phyloP scores from a whole-genome alignment of 2,888 invertebrate genomes.

The Rotaria socialis region DNA sequence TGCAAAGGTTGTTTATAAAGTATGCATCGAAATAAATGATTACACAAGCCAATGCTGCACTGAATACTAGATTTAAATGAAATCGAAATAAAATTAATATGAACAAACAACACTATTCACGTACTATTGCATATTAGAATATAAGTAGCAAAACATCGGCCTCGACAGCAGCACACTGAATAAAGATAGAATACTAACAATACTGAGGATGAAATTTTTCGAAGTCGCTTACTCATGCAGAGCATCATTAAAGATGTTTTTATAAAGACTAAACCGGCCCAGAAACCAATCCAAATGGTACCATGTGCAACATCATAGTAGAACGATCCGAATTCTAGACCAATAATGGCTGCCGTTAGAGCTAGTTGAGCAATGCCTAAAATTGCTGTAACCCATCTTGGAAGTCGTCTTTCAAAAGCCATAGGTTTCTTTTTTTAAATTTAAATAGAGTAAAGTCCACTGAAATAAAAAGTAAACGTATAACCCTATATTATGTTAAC shows the following conservation, averaged over 20 bases:
- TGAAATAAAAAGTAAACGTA: too few relatives aligned
- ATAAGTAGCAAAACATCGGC: constrained; percentile 22
- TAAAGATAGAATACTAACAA: not conserved
- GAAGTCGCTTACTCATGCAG: not conserved
- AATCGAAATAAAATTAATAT: too few relatives aligned
- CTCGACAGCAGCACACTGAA: constrained; percentile 12
- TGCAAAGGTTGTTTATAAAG: not conserved
- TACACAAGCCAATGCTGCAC: constrained; percentile 6
- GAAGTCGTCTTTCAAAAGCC: constrained; percentile 19
- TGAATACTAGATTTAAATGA: not conserved
- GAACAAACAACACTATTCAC: not conserved
- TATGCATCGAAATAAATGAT: not conserved
- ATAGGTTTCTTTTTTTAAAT: not conserved
- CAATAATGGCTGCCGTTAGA: not conserved
- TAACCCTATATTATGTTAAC: too few relatives aligned
- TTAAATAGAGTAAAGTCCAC: too few relatives aligned
- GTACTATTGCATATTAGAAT: not conserved
- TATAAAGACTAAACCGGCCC: not conserved
- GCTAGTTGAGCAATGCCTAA: not conserved
- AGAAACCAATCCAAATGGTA: not conserved
- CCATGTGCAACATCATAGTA: constrained; percentile 26
- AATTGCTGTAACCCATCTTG: not conserved
- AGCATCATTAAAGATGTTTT: not conserved
- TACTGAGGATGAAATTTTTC: not conserved
- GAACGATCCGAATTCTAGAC: not conserved